phyloP scores from a whole-genome alignment of 2,113 vertebrate species.

The Colossoma macropomum region DNA sequence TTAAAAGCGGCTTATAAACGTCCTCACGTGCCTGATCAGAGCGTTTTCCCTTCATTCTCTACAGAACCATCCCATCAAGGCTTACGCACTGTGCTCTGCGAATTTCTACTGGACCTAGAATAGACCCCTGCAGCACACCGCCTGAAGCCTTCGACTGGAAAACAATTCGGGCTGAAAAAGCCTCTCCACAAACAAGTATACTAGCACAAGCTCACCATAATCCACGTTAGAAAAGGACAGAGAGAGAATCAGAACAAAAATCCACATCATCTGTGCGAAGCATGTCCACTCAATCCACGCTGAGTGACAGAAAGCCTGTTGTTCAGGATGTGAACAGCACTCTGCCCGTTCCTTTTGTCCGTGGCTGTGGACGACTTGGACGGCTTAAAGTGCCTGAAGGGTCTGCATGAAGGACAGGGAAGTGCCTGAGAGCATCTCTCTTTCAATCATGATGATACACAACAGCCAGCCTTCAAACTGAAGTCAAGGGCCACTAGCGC shows the following conservation, averaged over 20 bases:
- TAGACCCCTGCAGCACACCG: background rate
- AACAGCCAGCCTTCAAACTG: constrained; percentile 46
- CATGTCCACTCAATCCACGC: constrained; percentile 9
- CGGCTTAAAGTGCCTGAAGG: constrained; percentile 37
- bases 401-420: constrained; percentile 39
- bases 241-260: background rate
- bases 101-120: background rate
- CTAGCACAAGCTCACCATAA: background rate
- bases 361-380: background rate
- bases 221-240: background rate
- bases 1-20: background rate
- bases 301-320: constrained; percentile 36
- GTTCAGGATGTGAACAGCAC: constrained; percentile 21
- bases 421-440: constrained; percentile 44
- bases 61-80: too few relatives aligned
- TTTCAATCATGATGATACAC: constrained; percentile 50
- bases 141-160: background rate
- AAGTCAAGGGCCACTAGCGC: constrained; percentile 54
- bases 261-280: background rate
- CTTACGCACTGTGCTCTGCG: background rate
- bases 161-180: background rate
- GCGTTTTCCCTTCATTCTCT: background rate
- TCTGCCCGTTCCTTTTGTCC: constrained; percentile 29
- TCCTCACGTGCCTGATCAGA: background rate
- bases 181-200: background rate